Base-by-base conservation (phyloP, 2,797 vertebrate genomes). In the Amphiprion clarkii region DNA sequence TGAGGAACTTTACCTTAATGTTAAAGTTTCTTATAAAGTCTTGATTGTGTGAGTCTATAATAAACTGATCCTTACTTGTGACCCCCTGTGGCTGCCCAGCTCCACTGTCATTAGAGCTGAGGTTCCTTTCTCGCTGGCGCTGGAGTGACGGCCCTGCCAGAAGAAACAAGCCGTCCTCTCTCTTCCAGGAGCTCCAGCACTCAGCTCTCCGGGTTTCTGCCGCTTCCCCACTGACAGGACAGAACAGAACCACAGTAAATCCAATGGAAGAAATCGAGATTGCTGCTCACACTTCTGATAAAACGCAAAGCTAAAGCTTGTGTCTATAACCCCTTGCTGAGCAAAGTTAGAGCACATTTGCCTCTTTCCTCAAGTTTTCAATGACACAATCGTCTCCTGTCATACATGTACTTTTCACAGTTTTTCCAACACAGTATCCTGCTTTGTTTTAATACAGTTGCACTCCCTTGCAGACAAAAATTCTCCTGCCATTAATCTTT, bases 91-190 rank as follows among this genome's bases (percentile, higher is more conserved):
- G 92, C 91, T 95, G 74, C 95, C 95, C 25, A 96, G 91, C 88
- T 96, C 95, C 73, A 96, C 95, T 0, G 95, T 96, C 94, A 95
- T 96, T 16, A 96, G 92, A 21, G 95, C 95, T 0, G 95, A 96
- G 1, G 95, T 95, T 69, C 95, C 95, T 16, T 95, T 95, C 76
- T 95, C 95, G 19, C 94, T 96, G 83, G 93, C 73, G 29, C 95
- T 95, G 49, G 95, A 96, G 33, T 89, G 88, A 19, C 86, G 79
- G 60, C 95, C 95, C 87, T 96, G 95, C 95, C 95, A 96, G 90
- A 96, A 96, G 73, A 96, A 96, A 71, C 94, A 95, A 2, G 95
- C 94, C 0, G 79, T 92, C 75, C 95, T 93, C 88, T 96, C 95
- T 70, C 95, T 88, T 7, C 95, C 95, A 0, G 94, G 84, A 31